Conservation (phyloP, 2,797 vertebrate genomes). For the Knipowitschia caucasica region DNA sequence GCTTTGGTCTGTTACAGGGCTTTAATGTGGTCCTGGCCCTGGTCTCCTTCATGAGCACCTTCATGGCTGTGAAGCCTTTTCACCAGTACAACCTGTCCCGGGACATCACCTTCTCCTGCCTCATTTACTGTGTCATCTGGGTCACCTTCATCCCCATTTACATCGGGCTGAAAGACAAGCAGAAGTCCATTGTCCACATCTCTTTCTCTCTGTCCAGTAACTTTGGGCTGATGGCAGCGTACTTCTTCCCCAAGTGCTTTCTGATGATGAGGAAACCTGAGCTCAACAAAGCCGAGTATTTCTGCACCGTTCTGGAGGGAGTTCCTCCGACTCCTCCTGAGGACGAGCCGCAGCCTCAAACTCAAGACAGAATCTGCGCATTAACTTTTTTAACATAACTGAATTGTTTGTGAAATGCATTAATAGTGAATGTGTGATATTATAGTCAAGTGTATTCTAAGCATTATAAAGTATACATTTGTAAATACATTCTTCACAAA, state of each 20-base stretch:
- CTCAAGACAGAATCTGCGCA: slow-evolving; percentile 7
- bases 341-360: slow-evolving; percentile 46
- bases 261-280: slow-evolving; percentile 78
- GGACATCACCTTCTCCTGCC: slow-evolving; percentile 81
- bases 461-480: no score
- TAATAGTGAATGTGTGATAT: no score
- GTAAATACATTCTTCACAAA: no score
- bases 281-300: slow-evolving; percentile 79
- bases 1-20: slow-evolving; percentile 75
- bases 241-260: slow-evolving; percentile 84
- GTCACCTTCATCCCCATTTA: slow-evolving; percentile 83
- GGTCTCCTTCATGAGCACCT: slow-evolving; percentile 85
- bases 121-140: slow-evolving; percentile 81
- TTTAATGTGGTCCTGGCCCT: slow-evolving; percentile 72
- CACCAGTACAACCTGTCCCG: slow-evolving; percentile 81
- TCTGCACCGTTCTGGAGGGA: slow-evolving; percentile 69
- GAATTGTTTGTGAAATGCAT: no score
- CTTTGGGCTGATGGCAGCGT: slow-evolving; percentile 72
- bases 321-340: slow-evolving; percentile 38
- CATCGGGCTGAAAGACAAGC: slow-evolving; percentile 55
- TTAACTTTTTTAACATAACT: background rate
- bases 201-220: slow-evolving; percentile 66
- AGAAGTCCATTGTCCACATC: slow-evolving; percentile 66
- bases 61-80: slow-evolving; percentile 78
- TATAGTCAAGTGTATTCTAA: no score